These are phyloP conservation scores for Asbolus verrucosus DNA, from an alignment of 1,140 invertebrate species.

Conservation along the genomic window DNA sequence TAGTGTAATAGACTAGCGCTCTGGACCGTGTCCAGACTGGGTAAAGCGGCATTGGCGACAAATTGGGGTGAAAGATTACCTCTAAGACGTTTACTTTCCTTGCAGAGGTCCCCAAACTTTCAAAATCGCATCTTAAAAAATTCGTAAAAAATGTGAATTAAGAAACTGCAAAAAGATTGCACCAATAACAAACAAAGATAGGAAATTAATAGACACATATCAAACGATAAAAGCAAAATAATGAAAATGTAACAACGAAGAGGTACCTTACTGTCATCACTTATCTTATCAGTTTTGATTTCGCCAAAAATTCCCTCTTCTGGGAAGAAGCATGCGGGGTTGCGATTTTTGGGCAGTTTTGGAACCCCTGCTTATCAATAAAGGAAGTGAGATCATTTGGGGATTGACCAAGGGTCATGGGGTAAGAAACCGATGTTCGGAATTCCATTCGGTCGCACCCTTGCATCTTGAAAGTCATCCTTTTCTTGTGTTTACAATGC, in stretches of 20 bases:
- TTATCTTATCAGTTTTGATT: no score
- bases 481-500: constrained; percentile 55
- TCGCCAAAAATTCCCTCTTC: no score
- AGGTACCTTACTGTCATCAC: no score
- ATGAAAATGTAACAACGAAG: no score
- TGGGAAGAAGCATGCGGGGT: background rate
- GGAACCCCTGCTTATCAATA: constrained; percentile 51
- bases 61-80: constrained; percentile 64
- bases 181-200: no score
- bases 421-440: constrained; percentile 58
- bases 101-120: constrained; percentile 46
- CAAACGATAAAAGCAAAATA: no score
- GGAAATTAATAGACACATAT: no score
- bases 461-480: constrained; percentile 55
- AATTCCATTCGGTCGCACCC: constrained; percentile 55
- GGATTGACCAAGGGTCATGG: constrained; percentile 54
- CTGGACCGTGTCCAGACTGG: constrained; percentile 63
- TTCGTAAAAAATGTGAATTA: no score
- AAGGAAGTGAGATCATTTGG: constrained; percentile 54
- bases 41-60: constrained; percentile 62
- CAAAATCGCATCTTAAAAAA: no score
- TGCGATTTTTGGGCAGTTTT: background rate
- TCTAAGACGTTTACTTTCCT: constrained; percentile 59
- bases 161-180: no score
- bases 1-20: constrained; percentile 62